Percentiles rank a stretch among this genome's conserved stretches.
These are phyloP conservation scores for Aphelinus certus DNA, from an alignment of 1,140 invertebrate species.

Conservation along the genomic window DNA sequence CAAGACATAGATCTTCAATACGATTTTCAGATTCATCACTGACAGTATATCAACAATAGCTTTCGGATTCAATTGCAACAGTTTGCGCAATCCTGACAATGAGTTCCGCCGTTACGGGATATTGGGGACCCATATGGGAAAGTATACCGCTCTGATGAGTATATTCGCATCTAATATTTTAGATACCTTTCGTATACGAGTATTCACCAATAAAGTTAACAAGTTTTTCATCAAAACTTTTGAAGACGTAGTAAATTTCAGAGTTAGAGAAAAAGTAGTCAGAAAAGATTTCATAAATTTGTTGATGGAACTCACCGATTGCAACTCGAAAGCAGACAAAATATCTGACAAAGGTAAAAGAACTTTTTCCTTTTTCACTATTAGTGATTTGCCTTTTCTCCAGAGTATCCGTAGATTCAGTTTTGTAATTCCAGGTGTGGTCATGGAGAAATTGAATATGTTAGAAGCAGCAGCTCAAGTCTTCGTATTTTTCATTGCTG, in stretches of 20 bases:
- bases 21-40: slow-evolving; percentile 62
- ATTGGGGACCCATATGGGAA: slow-evolving; percentile 31
- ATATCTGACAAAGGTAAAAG: no score
- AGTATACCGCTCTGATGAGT: slow-evolving; percentile 16
- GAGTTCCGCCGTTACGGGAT: slow-evolving; percentile 45
- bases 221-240: slow-evolving; percentile 52
- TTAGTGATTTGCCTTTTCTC: not conserved
- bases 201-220: slow-evolving; percentile 37
- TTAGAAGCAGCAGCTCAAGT: slow-evolving; percentile 43
- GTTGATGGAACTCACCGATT: slow-evolving; percentile 52
- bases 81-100: slow-evolving; percentile 54
- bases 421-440: not conserved
- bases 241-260: slow-evolving; percentile 44
- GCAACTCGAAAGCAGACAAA: slow-evolving; percentile 15
- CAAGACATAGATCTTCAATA: slow-evolving; percentile 39
- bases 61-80: slow-evolving; percentile 65
- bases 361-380: no score
- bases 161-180: slow-evolving; percentile 28
- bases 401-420: not conserved
- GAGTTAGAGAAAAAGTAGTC: slow-evolving; percentile 47
- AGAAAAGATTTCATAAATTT: slow-evolving; percentile 56
- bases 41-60: slow-evolving; percentile 69
- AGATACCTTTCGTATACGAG: slow-evolving; percentile 17
- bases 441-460: slow-evolving; percentile 35
- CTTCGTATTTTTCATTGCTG: slow-evolving; percentile 48